Conservation (phyloP, 2,888 invertebrate species). For the Abrostola tripartita region DNA sequence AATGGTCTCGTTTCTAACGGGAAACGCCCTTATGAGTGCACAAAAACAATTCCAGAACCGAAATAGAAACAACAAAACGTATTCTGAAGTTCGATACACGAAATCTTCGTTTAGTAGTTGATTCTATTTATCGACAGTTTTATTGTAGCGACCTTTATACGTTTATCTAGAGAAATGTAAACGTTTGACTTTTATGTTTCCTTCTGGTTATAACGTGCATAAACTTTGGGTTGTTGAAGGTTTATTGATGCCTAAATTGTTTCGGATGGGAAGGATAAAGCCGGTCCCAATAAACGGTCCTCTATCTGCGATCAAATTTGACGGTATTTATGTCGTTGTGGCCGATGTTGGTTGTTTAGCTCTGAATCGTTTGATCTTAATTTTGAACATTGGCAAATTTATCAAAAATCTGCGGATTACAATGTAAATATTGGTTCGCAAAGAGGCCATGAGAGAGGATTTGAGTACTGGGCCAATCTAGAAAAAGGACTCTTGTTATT, state of each 20-base stretch:
- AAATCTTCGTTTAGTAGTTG: constrained; percentile 25
- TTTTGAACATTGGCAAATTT: too few species aligned
- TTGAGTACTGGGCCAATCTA: too few species aligned
- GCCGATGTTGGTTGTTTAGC: not conserved
- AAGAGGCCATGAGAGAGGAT: too few species aligned
- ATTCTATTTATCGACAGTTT: constrained; percentile 55
- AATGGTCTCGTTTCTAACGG: too few species aligned
- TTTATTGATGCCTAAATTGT: constrained; percentile 44
- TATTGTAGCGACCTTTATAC: constrained; percentile 51
- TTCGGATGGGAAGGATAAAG: constrained; percentile 18
- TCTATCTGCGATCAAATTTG: not conserved
- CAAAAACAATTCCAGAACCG: not conserved
- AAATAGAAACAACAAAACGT: not conserved
- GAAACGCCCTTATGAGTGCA: too few species aligned
- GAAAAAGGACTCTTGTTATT: too few species aligned
- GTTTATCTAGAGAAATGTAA: constrained; percentile 42
- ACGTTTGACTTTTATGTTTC: constrained; percentile 36
- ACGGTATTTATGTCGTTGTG: not conserved
- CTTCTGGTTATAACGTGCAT: constrained; percentile 23
- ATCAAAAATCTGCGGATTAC: too few species aligned
- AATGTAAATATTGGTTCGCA: too few species aligned
- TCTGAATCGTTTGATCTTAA: too few species aligned
- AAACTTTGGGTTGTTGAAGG: constrained; percentile 12
- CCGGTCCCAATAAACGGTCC: constrained; percentile 1
- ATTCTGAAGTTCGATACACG: constrained; percentile 6